Evolutionary conservation across 2,113 vertebrate species (phyloP).

Genomic region (Gymnarchus niloticus): DNA sequence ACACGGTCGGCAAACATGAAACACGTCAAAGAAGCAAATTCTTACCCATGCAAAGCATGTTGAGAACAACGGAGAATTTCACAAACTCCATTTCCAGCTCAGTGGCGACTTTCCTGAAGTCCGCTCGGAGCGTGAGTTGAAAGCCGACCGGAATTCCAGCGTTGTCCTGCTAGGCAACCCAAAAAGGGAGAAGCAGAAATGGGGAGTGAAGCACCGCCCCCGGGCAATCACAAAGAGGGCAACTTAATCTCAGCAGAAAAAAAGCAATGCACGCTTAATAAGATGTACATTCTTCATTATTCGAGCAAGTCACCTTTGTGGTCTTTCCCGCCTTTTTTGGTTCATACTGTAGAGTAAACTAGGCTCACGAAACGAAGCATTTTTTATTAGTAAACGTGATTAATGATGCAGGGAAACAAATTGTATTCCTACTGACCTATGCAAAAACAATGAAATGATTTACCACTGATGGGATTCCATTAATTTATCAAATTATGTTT

Average conservation of each 20-base stretch:
- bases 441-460: not conserved
- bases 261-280: not conserved
- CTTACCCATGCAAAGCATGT: constrained; percentile 58
- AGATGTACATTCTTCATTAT: not conserved
- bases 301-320: not conserved
- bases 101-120: constrained; percentile 38
- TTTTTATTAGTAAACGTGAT: not conserved
- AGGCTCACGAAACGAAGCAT: not conserved
- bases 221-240: constrained; percentile 10
- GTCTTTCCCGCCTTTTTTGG: not conserved
- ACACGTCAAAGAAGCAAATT: not conserved
- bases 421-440: not conserved
- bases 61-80: constrained; percentile 47
- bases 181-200: constrained; percentile 58
- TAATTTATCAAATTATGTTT: not conserved
- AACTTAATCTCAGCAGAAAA: not conserved
- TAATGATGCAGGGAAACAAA: not conserved
- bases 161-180: constrained; percentile 60
- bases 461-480: not conserved
- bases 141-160: constrained; percentile 50
- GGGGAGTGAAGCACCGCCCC: constrained; percentile 61
- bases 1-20: not conserved
- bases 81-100: constrained; percentile 53
- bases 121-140: constrained; percentile 36
- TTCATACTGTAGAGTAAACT: not conserved